Evolutionary conservation across 2,113 vertebrate genomes (phyloP).

Genomic region (Boleophthalmus pectinirostris): DNA sequence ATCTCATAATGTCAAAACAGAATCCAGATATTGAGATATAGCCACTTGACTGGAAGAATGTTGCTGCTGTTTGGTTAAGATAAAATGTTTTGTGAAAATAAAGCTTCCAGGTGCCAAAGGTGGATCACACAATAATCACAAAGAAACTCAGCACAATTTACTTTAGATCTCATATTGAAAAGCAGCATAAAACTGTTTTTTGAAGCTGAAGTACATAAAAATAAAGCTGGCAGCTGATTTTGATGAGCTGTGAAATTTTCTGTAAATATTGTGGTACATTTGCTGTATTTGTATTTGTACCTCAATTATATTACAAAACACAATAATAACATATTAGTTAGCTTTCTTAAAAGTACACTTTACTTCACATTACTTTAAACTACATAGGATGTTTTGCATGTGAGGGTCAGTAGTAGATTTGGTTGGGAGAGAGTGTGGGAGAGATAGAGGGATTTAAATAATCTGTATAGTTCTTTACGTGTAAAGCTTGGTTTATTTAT

Average conservation of each 20-base stretch:
- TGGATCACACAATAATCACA: neutral
- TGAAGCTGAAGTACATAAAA: neutral
- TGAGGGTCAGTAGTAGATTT: too few species aligned
- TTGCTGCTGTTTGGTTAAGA: slow-evolving; percentile 17
- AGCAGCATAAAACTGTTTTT: neutral
- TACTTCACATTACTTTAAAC: too few species aligned
- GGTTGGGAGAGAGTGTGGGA: too few species aligned
- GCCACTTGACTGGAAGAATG: slow-evolving; percentile 33
- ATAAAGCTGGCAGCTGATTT: neutral
- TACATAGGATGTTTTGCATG: too few species aligned
- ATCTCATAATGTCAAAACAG: slow-evolving; percentile 39
- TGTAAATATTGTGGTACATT: neutral
- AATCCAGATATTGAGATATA: slow-evolving; percentile 42
- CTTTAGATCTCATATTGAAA: slow-evolving; percentile 1
- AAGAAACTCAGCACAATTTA: neutral
- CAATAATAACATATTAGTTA: neutral
- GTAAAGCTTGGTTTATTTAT: neutral
- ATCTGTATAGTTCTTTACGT: too few species aligned
- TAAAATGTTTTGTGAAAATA: slow-evolving; percentile 22
- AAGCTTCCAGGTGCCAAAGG: slow-evolving; percentile 1
- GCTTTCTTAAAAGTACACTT: too few species aligned
- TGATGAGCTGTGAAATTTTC: neutral
- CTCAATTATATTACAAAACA: neutral
- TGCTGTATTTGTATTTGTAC: neutral
- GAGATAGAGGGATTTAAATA: too few species aligned